Evolutionary conservation across 2,888 invertebrate genomes (phyloP), one percentile per base, ranked within the genome.

Genomic region (Drosophila koepferae): DNA sequence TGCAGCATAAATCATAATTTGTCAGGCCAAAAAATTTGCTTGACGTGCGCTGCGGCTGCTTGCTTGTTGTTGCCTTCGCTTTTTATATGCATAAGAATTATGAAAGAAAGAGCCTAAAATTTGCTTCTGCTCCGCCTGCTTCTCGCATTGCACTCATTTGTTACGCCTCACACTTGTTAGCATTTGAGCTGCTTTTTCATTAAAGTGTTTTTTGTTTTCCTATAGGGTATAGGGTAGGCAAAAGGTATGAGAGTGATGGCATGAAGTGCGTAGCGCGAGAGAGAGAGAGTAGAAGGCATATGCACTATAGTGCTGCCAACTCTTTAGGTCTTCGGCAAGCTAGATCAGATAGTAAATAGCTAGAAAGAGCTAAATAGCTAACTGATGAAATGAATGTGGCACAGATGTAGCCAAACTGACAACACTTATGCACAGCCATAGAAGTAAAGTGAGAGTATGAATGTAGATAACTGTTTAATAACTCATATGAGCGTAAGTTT

Each of bases 1-100:
- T 81, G 79, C 68, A 70, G 63, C 76, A 86, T 83, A 86, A 87
- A 83, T 87, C 87, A 87, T 82, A 83, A 83, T 87, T 89, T 89
- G 81, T 89, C 80, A 86, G 78, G 70, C 72, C 80, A 74, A 85
- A 74, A 69, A 87, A 72, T 87, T 88, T 61, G 87, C 76, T 79
- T 81, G 81, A 74, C 86, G 76, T 41, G 51, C 34, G 60, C 56
- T 69, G 63, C 31, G 51, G 43, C 49, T 40, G 65, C 66, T 31
- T 49, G 31, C 31, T 31, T 49, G 28, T 46, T 46, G 46, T 3
- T 46, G 46, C 23, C 12, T 23, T 46, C 23, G 23, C 60, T 58
- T 69, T 64, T 56, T 31, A 58, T 44, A 43, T n/a, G n/a, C n/a
- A n/a, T 34, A 64, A 62, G 23, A 55, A 55, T 53, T 41, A 56